A percentile compares a stretch with the other conserved stretches of the same genome.
phyloP scores from a whole-genome alignment of 2,888 invertebrate genomes.

The Meteorus colon region DNA sequence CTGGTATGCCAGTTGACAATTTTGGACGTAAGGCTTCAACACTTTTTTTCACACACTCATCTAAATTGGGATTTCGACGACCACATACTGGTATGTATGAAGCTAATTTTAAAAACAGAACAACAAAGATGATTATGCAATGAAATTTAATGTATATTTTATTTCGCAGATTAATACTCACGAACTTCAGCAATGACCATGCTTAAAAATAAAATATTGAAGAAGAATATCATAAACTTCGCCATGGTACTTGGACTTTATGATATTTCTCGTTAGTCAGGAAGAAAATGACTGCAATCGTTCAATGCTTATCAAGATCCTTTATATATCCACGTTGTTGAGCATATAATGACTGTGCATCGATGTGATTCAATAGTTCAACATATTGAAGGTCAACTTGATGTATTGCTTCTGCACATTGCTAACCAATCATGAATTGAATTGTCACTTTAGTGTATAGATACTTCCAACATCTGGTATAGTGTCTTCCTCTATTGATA shows the following conservation, averaged over 20 bases:
- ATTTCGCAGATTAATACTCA: constrained; percentile 3
- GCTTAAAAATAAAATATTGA: constrained; percentile 16
- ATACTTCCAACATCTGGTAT: too few species aligned
- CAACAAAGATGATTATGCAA: not conserved
- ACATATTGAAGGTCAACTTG: not conserved
- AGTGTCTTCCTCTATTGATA: not conserved
- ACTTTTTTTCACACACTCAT: constrained; percentile 60
- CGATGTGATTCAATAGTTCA: not conserved
- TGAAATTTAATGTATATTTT: not conserved
- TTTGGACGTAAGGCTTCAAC: constrained; percentile 51
- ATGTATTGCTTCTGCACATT: not conserved
- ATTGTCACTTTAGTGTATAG: not conserved
- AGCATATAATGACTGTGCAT: not conserved
- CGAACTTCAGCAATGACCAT: constrained; percentile 18
- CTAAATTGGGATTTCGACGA: constrained; percentile 60
- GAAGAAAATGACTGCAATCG: not conserved
- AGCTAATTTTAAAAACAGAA: constrained; percentile 54
- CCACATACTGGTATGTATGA: constrained; percentile 66
- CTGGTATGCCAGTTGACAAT: constrained; percentile 63
- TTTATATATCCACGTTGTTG: not conserved
- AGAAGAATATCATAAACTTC: constrained; percentile 5
- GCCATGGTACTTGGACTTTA: not conserved
- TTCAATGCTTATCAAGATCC: not conserved
- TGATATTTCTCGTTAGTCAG: not conserved
- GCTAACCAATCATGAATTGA: not conserved